phyloP scores from a whole-genome alignment of 2,797 vertebrate genomes.

The Loris lydekkerianus region DNA sequence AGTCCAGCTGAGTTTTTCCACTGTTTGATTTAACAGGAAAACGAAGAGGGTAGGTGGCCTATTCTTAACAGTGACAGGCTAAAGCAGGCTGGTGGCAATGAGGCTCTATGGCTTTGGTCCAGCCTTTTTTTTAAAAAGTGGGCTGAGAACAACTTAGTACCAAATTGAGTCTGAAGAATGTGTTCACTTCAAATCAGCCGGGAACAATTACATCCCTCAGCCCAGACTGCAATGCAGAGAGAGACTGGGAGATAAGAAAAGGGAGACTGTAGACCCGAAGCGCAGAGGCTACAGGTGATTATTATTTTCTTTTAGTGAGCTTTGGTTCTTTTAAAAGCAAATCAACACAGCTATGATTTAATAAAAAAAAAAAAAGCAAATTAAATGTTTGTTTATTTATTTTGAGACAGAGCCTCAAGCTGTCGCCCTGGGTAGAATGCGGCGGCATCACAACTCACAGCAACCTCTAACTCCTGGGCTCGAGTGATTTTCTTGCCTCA shows the following conservation, averaged over 20 bases:
- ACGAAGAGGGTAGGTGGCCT: neutral
- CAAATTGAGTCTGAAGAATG: neutral
- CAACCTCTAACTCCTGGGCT: no score
- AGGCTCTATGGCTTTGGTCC: neutral
- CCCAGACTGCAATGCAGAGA: neutral
- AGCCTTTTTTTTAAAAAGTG: neutral
- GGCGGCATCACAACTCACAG: no score
- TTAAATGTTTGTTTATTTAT: no score
- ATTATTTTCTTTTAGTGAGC: neutral
- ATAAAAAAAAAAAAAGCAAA: no score
- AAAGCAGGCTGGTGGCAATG: neutral
- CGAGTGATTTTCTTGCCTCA: no score
- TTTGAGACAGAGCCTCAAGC: no score
- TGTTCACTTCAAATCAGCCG: neutral
- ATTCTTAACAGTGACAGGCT: neutral
- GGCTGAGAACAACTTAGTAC: neutral
- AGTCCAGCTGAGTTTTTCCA: neutral
- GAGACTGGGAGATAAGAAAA: neutral
- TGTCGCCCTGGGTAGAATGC: no score
- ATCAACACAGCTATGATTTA: no score
- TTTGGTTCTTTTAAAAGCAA: conserved; percentile 44
- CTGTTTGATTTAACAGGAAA: neutral
- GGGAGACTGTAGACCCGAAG: neutral
- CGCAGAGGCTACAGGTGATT: neutral
- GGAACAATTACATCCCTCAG: neutral